Evolutionary conservation across 64 coral and sea anemone species (phyloP), one percentile per base, ranked within the genome.

Genomic region (Acropora tenuis): DNA sequence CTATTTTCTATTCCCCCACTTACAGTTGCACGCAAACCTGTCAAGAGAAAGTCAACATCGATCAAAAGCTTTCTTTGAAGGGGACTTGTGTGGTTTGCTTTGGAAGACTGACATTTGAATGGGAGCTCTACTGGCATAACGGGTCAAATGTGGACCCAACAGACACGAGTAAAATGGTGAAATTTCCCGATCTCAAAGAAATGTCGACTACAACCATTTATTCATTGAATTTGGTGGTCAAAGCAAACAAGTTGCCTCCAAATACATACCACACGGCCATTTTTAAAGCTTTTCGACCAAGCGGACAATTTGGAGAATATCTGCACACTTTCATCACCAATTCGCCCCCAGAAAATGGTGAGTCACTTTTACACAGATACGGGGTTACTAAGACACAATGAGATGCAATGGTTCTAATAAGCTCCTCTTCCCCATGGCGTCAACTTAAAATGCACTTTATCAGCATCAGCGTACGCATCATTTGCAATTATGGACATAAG

Each of bases 21-120:
- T 45, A 84, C 69, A 97, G 95, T 43, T 97, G 95, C 46, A 88
- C 42, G 18, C 77, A 53, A 76, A 83, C 87, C 17, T 97, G 95
- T 48, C 13, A 75, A 18, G 1, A 6, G 47, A 91, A 97, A 48
- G 92, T 97, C 5, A 91, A 91, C 77, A 73, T 73, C 43, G 82
- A 93, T 45, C 88, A 97, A 73, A 97, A 97, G 41, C 40, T 91
- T 1, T 50, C 83, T 20, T 78, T 90, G 55, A 50, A 78, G 46
- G 92, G 91, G 50, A 78, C 17, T 10, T 97, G 95, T 86, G 75
- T 47, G 11, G 78, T 79, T 0, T 97, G 95, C 80, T 90, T 71
- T 69, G 87, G 80, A 17, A 44, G 13, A 84, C 79, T 92, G 15
- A 61, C 43, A 0, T 97, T 84, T 46, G 2, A 74, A 61, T 97